Percentiles rank a stretch among this genome's conserved stretches.
Evolutionary conservation across 2,888 invertebrate species (phyloP).

Genomic region (Phytoseiulus persimilis): DNA sequence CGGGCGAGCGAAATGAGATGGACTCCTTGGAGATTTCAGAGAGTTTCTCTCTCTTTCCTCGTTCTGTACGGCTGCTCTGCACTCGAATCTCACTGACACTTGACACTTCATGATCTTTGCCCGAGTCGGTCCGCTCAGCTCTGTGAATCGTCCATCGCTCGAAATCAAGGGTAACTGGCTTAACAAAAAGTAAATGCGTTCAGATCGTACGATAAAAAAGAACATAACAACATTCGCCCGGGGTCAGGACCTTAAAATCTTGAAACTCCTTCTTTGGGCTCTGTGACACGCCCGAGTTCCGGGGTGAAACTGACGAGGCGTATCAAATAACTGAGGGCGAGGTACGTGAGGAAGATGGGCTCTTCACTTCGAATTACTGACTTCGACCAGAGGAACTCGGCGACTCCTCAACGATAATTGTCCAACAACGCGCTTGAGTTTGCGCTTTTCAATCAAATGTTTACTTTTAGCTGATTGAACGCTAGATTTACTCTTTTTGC

Average conservation of each 20-base stretch:
- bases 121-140: neutral
- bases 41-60: too few relatives aligned
- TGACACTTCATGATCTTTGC: neutral
- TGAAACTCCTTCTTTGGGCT: neutral
- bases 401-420: constrained; percentile 22
- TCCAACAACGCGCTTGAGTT: neutral
- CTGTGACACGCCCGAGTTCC: neutral
- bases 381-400: constrained; percentile 19
- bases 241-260: neutral
- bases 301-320: neutral
- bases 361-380: constrained; percentile 18
- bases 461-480: neutral
- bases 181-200: neutral
- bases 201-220: neutral
- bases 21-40: too few relatives aligned
- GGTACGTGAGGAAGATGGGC: neutral
- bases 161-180: neutral
- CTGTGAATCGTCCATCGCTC: neutral
- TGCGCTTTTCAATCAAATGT: neutral
- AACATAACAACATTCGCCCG: neutral
- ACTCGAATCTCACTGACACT: neutral
- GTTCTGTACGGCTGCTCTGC: neutral
- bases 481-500: neutral
- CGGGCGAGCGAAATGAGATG: too few relatives aligned
- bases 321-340: neutral